These are phyloP conservation scores for Aromia moschata DNA, from an alignment of 2,888 invertebrate species.

Conservation along the genomic window DNA sequence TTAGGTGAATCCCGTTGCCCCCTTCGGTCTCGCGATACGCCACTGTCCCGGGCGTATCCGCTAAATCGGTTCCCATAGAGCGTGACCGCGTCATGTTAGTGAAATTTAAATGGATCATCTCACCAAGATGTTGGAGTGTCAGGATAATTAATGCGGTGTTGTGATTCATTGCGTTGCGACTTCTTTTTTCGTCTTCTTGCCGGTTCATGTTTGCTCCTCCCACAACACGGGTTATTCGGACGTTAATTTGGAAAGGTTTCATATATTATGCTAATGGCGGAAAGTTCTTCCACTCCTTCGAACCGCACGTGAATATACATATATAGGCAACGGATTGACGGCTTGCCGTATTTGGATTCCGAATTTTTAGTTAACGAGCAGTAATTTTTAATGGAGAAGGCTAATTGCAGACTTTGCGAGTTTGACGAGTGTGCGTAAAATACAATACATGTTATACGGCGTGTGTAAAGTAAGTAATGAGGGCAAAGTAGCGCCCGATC, in stretches of 20 bases:
- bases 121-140: slow-evolving; percentile 21
- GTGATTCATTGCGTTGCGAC: slow-evolving; percentile 22
- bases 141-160: slow-evolving; percentile 22
- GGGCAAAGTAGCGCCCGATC: too few species aligned
- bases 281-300: not conserved
- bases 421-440: not conserved
- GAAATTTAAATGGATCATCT: slow-evolving; percentile 22
- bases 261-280: not conserved
- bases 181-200: slow-evolving; percentile 6
- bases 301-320: not conserved
- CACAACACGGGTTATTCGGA: slow-evolving; percentile 13
- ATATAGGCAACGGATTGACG: not conserved
- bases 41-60: not conserved
- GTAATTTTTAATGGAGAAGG: not conserved
- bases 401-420: not conserved
- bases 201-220: slow-evolving; percentile 9
- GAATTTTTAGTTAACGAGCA: not conserved
- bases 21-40: not conserved
- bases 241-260: not conserved
- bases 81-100: slow-evolving; percentile 5
- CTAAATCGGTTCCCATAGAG: slow-evolving; percentile 17
- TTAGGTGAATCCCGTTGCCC: too few species aligned
- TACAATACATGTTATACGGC: too few species aligned
- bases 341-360: not conserved
- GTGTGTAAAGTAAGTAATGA: too few species aligned